phyloP scores from a whole-genome alignment of 2,888 invertebrate genomes.

The Dicranocentrus wangi region DNA sequence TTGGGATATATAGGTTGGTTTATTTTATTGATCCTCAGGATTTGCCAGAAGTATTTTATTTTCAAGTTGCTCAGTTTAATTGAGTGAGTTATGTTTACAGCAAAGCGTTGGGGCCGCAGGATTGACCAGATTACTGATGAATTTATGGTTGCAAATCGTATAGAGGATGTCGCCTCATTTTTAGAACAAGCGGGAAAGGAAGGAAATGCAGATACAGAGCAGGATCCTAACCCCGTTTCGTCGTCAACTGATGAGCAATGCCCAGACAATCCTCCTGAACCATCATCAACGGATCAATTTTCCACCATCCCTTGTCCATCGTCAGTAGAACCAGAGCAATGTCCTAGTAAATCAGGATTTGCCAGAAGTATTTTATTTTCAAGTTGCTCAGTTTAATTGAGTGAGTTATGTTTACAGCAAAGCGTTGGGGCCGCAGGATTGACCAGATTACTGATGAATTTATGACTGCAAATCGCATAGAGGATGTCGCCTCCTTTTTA shows the following conservation, averaged over 20 bases:
- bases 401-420: conserved; percentile 14
- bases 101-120: conserved; percentile 15
- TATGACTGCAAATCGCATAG: neutral
- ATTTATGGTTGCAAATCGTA: neutral
- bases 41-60: neutral
- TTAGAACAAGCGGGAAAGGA: neutral
- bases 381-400: too few relatives aligned
- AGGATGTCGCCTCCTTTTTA: neutral
- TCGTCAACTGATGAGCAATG: too few relatives aligned
- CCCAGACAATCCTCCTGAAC: too few relatives aligned
- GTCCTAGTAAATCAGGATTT: neutral
- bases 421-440: conserved; percentile 19
- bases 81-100: too few relatives aligned
- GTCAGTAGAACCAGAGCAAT: neutral
- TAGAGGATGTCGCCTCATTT: neutral
- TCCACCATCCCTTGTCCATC: too few relatives aligned
- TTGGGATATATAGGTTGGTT: conserved; percentile 20
- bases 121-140: conserved; percentile 25
- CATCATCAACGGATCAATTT: too few relatives aligned
- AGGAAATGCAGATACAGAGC: neutral
- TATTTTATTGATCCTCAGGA: neutral
- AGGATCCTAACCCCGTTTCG: too few relatives aligned
- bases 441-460: conserved; percentile 18
- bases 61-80: neutral
- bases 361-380: neutral